Evolutionary conservation across 2,888 invertebrate species (phyloP).

Genomic region (Orthonevra nobilis): DNA sequence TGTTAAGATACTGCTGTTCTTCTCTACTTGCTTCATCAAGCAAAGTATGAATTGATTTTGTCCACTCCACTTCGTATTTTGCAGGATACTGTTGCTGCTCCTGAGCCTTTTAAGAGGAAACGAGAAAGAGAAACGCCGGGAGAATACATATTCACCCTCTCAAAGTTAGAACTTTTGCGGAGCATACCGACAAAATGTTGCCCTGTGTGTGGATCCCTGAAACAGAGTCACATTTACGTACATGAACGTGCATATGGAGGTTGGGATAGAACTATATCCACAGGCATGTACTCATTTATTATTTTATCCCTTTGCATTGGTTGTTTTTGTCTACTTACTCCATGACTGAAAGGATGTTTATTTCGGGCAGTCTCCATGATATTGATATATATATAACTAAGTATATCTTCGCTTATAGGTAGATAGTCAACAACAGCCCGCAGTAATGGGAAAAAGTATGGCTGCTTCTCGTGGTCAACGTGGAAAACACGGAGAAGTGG

Average conservation of each 20-base stretch:
- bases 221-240: constrained; percentile 69
- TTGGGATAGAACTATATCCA: constrained; percentile 69
- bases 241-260: constrained; percentile 67
- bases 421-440: constrained; percentile 57
- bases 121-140: constrained; percentile 57
- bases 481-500: constrained; percentile 59
- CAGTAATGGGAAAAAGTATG: constrained; percentile 70
- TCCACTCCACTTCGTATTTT: constrained; percentile 67
- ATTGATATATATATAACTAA: constrained; percentile 60
- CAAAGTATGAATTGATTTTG: constrained; percentile 69
- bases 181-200: constrained; percentile 66
- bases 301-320: constrained; percentile 71
- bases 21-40: constrained; percentile 62
- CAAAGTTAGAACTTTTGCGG: constrained; percentile 67
- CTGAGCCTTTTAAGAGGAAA: constrained; percentile 55
- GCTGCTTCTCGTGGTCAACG: constrained; percentile 70
- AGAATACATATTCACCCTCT: constrained; percentile 62
- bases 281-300: constrained; percentile 69
- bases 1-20: constrained; percentile 46
- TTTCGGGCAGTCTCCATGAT: constrained; percentile 68
- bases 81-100: constrained; percentile 69
- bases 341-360: constrained; percentile 68
- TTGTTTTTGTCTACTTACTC: constrained; percentile 70
- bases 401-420: constrained; percentile 51
- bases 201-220: constrained; percentile 69